Evolutionary conservation across 2,888 invertebrate species (phyloP).

Genomic region (Philaethria dido): DNA sequence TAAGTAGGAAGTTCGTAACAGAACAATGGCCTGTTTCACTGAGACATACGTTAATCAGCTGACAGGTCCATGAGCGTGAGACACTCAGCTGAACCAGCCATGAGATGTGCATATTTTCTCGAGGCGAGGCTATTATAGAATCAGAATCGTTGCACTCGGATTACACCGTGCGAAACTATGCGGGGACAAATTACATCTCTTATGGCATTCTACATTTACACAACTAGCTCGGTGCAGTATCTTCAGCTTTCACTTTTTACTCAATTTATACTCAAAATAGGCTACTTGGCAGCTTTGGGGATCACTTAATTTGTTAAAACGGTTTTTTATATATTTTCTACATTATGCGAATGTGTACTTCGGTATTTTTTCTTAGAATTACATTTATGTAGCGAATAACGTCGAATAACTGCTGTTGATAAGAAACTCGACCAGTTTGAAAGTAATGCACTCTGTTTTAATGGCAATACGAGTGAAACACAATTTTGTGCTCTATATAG

Average conservation of each 20-base stretch:
- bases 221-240: conserved; percentile 42
- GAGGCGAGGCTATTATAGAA: conserved; percentile 44
- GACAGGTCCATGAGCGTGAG: conserved; percentile 62
- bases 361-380: conserved; percentile 11
- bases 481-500: conserved; percentile 72
- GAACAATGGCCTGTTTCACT: conserved; percentile 51
- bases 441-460: conserved; percentile 67
- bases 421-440: conserved; percentile 59
- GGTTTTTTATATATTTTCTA: background rate
- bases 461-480: conserved; percentile 72
- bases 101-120: conserved; percentile 38
- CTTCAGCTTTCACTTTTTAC: conserved; percentile 48
- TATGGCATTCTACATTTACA: conserved; percentile 51
- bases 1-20: conserved; percentile 44
- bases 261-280: background rate
- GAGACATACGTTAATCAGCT: conserved; percentile 57
- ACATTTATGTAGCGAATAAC: conserved; percentile 43
- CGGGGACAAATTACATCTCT: conserved; percentile 51
- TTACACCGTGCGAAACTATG: conserved; percentile 77
- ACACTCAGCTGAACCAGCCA: conserved; percentile 51
- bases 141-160: conserved; percentile 58
- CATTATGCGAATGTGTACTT: background rate
- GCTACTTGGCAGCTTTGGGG: background rate
- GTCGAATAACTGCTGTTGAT: conserved; percentile 47
- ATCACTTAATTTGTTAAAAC: background rate